phyloP scores from a whole-genome alignment of 2,888 invertebrate species.

The Orchestes rusci region DNA sequence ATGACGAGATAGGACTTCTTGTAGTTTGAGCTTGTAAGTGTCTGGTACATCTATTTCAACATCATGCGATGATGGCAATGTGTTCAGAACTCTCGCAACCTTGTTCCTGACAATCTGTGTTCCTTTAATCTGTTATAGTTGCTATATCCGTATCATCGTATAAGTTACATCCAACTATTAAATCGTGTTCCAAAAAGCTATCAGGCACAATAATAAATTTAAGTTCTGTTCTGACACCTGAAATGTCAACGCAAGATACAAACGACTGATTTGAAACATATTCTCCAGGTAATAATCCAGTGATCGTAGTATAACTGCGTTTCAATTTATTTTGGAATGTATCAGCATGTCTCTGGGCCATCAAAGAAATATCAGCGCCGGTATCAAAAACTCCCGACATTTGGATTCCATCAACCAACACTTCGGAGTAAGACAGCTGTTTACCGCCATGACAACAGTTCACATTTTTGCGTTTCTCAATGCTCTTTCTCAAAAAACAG shows the following conservation, averaged over 20 bases:
- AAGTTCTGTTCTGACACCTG: not conserved
- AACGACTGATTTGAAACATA: conserved; percentile 14
- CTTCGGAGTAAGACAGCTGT: not conserved
- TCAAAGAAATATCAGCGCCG: conserved; percentile 21
- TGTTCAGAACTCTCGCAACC: not conserved
- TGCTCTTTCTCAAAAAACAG: not conserved
- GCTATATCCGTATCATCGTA: conserved; percentile 13
- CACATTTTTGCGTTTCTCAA: not conserved
- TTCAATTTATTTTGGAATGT: conserved; percentile 5
- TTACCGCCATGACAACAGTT: not conserved
- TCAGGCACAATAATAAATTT: not conserved
- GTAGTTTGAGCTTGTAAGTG: not conserved
- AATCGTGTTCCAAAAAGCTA: not conserved
- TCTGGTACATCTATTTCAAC: conserved; percentile 7
- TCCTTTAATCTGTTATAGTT: conserved; percentile 4
- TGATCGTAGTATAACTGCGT: not conserved
- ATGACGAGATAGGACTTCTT: not conserved
- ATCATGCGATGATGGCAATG: conserved; percentile 1
- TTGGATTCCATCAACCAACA: conserved; percentile 4
- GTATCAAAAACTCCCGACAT: conserved; percentile 11
- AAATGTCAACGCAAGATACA: not conserved
- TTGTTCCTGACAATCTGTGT: conserved; percentile 8
- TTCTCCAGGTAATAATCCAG: conserved; percentile 3
- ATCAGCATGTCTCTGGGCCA: conserved; percentile 10
- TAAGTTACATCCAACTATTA: conserved; percentile 4